Base-by-base conservation (phyloP, 2,888 invertebrate species). In the Hydrotaea cyrtoneurina region DNA sequence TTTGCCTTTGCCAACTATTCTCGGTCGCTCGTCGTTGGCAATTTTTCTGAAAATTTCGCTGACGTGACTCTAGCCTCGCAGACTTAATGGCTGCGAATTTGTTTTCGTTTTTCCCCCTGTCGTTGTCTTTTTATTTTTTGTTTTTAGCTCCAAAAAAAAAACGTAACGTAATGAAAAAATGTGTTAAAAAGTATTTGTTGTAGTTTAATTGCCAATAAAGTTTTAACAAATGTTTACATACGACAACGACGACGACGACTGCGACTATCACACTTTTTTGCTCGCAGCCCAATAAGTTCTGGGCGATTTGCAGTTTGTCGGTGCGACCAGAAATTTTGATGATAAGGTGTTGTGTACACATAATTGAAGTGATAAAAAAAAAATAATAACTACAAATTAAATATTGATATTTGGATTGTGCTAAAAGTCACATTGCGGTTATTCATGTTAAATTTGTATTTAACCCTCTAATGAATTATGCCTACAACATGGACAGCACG, bases 81-180 rank as follows among this genome's bases (percentile, higher is more conserved):
- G 88, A 89, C 90, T 87, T 86, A 79, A 86, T 87, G 89, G 87
- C 88, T 87, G 86, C 87, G 80, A 86, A 88, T 86, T 64, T 71
- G 46, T 78, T 78, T 64, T 53, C 31, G 31, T 50, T 75, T 82
- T 66, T 31, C n/a, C 3, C 10, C 17, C 8, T 2, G n/a, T 23
- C 23, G 23, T 23, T 57, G n/a, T n/a, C n/a, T n/a, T n/a, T n/a
- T n/a, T n/a, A n/a, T 57, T 59, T 59, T 13, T 26, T 15, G 31
- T 13, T 15, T 59, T 64, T 64, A 31, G 55, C 50, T 15, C 50
- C 13, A 50, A 50, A n/a, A 1, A 13, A 15, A 50, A 50, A 50
- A 7, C 15, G 55, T 26, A 78, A 31, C 31, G 31, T 31, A 31
- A n/a, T 62, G 36, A 21, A 62, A 59, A 10, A 72, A 69, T 39